phyloP scores from a whole-genome alignment of 2,113 vertebrate species.

The Macquaria australasica region DNA sequence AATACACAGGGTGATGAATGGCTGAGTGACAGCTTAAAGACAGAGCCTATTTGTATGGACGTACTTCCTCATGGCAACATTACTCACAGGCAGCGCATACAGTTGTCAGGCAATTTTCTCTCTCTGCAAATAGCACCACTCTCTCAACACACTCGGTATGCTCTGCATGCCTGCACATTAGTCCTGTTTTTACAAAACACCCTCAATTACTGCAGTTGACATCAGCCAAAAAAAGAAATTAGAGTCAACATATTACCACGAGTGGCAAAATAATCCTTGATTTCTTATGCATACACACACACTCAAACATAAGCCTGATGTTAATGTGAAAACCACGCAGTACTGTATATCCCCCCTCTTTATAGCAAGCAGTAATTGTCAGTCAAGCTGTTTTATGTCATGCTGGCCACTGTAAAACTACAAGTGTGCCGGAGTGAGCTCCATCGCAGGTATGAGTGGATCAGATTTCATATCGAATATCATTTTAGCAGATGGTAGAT shows the following conservation, averaged over 20 bases:
- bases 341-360: slow-evolving; percentile 45
- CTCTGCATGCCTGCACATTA: slow-evolving; percentile 46
- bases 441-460: slow-evolving; percentile 47
- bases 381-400: slow-evolving; percentile 66
- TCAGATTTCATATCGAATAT: slow-evolving; percentile 53
- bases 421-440: slow-evolving; percentile 41
- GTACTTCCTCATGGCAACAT: slow-evolving; percentile 69
- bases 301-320: slow-evolving; percentile 29
- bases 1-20: slow-evolving; percentile 67
- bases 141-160: slow-evolving; percentile 42
- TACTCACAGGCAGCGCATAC: slow-evolving; percentile 61
- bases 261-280: slow-evolving; percentile 14
- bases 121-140: slow-evolving; percentile 63
- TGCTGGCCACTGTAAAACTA: slow-evolving; percentile 50
- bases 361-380: slow-evolving; percentile 60
- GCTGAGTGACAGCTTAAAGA: slow-evolving; percentile 74
- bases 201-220: slow-evolving; percentile 46
- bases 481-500: slow-evolving; percentile 51
- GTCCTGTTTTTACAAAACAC: slow-evolving; percentile 33
- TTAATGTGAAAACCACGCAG: slow-evolving; percentile 62
- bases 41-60: slow-evolving; percentile 66
- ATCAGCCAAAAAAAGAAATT: slow-evolving; percentile 29
- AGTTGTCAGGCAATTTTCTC: slow-evolving; percentile 67
- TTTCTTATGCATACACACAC: slow-evolving; percentile 22
- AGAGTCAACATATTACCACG: neutral